Evolutionary conservation across 2,113 vertebrate genomes (phyloP).

Genomic region (Turnix velox): DNA sequence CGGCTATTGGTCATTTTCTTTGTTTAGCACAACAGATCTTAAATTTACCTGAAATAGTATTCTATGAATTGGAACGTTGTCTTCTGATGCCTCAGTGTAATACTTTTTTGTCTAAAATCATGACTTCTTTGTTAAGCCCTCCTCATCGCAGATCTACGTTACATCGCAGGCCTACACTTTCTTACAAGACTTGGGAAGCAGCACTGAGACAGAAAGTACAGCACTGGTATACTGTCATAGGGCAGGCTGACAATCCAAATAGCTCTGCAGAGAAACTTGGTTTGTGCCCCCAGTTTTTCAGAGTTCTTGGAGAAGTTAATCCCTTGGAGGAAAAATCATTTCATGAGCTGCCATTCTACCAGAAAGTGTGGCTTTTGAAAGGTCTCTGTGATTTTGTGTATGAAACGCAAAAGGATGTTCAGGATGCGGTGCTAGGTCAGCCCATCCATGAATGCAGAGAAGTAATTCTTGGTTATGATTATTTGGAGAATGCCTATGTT

Average conservation of each 20-base stretch:
- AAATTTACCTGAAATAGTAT: conserved; percentile 95
- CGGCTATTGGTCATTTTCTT: conserved; percentile 96
- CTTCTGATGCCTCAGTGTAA: conserved; percentile 96
- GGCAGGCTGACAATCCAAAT: conserved; percentile 80
- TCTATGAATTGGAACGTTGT: conserved; percentile 95
- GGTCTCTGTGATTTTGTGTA: conserved; percentile 95
- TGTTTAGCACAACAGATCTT: conserved; percentile 94
- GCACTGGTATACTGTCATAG: conserved; percentile 87
- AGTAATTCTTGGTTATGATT: conserved; percentile 96
- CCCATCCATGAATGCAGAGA: conserved; percentile 98
- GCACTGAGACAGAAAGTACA: conserved; percentile 87
- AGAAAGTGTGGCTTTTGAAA: conserved; percentile 95
- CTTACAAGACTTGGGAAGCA: conserved; percentile 91
- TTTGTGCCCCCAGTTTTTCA: conserved; percentile 90
- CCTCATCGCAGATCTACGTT: conserved; percentile 85
- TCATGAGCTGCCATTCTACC: conserved; percentile 88
- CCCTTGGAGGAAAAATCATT: conserved; percentile 89
- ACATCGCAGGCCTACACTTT: conserved; percentile 86
- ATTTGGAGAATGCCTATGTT: conserved; percentile 90
- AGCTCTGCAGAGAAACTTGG: conserved; percentile 87
- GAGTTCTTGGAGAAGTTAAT: conserved; percentile 84
- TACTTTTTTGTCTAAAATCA: conserved; percentile 90
- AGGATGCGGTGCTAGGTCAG: conserved; percentile 90
- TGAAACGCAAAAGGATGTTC: conserved; percentile 94
- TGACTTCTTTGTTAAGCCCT: conserved; percentile 91